Evolutionary conservation across 2,797 vertebrate genomes (phyloP).

Genomic region (Molossus alvarezi): DNA sequence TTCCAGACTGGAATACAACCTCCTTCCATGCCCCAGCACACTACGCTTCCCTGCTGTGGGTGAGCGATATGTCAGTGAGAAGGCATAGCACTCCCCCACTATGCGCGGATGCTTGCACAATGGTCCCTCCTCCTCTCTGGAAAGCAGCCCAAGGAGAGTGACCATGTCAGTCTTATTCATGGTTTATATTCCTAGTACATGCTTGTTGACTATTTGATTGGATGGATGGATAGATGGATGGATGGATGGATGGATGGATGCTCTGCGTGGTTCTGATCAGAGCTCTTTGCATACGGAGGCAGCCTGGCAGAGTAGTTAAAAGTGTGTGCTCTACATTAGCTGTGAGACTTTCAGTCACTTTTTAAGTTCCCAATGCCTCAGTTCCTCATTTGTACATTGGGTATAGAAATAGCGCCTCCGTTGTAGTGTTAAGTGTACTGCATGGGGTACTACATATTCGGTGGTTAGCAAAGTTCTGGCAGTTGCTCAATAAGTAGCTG

Average conservation of each 20-base stretch:
- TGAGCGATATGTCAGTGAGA: background rate
- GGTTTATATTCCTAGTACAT: background rate
- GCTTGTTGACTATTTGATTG: slow-evolving; percentile 21
- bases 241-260: background rate
- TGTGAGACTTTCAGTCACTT: background rate
- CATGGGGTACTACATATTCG: background rate
- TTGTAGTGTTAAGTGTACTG: background rate
- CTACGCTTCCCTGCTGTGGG: background rate
- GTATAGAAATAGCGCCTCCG: background rate
- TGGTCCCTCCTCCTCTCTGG: background rate
- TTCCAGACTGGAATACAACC: background rate
- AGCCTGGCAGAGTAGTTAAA: background rate
- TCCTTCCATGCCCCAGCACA: background rate
- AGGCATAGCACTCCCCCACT: background rate
- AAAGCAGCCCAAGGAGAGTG: background rate
- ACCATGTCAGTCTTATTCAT: background rate
- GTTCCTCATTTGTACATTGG: slow-evolving; percentile 44
- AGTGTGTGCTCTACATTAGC: background rate
- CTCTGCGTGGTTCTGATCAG: background rate
- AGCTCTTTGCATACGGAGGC: background rate
- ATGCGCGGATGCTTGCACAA: background rate
- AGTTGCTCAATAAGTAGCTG: slow-evolving; percentile 28
- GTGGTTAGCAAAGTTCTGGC: slow-evolving; percentile 13
- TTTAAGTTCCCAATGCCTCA: background rate
- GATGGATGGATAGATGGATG: background rate